Evolutionary conservation across 2,888 invertebrate genomes (phyloP), one percentile per base, ranked within the genome.

Genomic region (Leptopterna dolabrata): DNA sequence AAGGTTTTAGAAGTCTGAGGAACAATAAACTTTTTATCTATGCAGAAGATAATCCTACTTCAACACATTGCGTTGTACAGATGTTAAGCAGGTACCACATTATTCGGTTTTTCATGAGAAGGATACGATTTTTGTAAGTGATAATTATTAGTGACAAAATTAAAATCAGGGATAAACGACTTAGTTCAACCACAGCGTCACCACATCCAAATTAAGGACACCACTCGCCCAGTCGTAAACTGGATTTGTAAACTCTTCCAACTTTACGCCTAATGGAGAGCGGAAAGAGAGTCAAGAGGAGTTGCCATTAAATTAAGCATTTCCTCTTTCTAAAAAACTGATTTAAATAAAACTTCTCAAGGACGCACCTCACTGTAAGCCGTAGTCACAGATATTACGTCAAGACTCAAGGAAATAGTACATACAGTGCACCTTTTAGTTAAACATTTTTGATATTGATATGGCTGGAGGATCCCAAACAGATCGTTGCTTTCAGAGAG

Each of bases 181-280:
- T n/a, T n/a, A n/a, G n/a, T 36, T 36, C 4, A 4, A 36, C 36
- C 4, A 2, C 4, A 47, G 3, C 13, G 14, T 7, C 13, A 2
- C 13, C 19, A 63, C 11, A 24, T 0, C 27, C 19, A 2, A 24
- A 63, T 24, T 24, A 63, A 63, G 24, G 24, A 55, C 55, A 55
- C 55, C 55, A n/a, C 55, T 55, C 55, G 14, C 7, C 7, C 55
- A 19, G 19, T 55, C 55, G 55, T 55, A n/a, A 55, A 41, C 36
- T 76, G 76, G 19, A 45, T 78, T 19, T n/a, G n/a, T n/a, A n/a
- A 78, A 78, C 78, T 43, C 78, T 45, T 78, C 45, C 41, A 78
- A 78, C 45, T 78, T 78, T 43, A 78, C 24, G 78, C 78, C 27
- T 45, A 78, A 14, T 45, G 45, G 45, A 24, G 27, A 0, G 19